These are phyloP conservation scores for Nemopilema nomurai DNA, from an alignment of 30 jellyfish, hydroid and myxozoan species.

Conservation along the genomic window DNA sequence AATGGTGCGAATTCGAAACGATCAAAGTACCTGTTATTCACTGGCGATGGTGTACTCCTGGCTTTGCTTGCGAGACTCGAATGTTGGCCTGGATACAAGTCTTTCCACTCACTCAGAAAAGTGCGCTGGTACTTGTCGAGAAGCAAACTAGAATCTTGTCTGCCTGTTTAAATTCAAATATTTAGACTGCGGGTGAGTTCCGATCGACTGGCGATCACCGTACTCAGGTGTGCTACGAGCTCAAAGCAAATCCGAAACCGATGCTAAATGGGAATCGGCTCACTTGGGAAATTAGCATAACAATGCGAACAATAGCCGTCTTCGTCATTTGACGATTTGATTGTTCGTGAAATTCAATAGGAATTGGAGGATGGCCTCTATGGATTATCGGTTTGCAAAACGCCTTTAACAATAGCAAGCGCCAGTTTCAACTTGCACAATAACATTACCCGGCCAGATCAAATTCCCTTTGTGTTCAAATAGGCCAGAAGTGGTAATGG, in stretches of 20 bases:
- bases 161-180: not conserved
- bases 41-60: not conserved
- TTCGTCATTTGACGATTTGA: conserved; percentile 16
- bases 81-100: not conserved
- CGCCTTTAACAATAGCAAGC: not conserved
- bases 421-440: not conserved
- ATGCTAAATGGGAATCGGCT: conserved; percentile 67
- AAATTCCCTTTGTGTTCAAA: not conserved
- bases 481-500: not conserved
- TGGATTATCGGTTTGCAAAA: conserved; percentile 43
- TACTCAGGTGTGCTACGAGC: not conserved
- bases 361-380: conserved; percentile 17
- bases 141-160: not conserved
- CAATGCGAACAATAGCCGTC: conserved; percentile 33
- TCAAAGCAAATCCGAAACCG: conserved; percentile 56
- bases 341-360: conserved; percentile 55
- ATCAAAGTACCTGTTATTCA: not conserved
- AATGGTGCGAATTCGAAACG: not conserved
- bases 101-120: not conserved
- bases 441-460: not conserved
- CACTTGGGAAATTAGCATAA: conserved; percentile 44
- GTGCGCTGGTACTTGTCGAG: not conserved
- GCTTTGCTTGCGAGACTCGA: not conserved
- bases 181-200: not conserved
- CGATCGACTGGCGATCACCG: not conserved